Evolutionary conservation across 1,140 invertebrate genomes (phyloP).

Genomic region (Anoplophora glabripennis): DNA sequence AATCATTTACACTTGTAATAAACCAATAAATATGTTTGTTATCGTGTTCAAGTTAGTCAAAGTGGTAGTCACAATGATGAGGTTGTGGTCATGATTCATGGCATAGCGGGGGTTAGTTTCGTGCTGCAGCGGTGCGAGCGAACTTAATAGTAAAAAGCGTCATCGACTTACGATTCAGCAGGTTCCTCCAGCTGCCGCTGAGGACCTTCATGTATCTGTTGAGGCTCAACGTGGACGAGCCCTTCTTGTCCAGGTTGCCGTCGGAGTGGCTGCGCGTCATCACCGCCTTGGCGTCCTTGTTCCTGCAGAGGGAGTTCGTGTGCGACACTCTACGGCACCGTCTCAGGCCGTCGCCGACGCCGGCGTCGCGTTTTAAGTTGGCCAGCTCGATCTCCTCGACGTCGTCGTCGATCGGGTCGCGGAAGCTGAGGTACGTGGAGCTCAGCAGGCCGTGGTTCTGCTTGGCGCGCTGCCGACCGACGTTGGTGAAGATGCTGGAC

Average conservation of each 20-base stretch:
- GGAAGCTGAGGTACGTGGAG: slow-evolving; percentile 48
- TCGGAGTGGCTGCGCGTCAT: slow-evolving; percentile 45
- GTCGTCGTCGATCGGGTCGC: slow-evolving; percentile 44
- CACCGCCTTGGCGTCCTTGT: slow-evolving; percentile 25
- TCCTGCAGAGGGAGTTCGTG: slow-evolving; percentile 40
- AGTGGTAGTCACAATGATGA: no score
- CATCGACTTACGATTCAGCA: slow-evolving; percentile 60
- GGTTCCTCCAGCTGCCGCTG: slow-evolving; percentile 63
- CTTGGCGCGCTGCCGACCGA: slow-evolving; percentile 14
- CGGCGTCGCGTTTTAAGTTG: slow-evolving; percentile 11
- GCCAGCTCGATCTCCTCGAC: slow-evolving; percentile 20
- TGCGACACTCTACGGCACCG: slow-evolving; percentile 34
- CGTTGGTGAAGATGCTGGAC: slow-evolving; percentile 9
- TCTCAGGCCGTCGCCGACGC: slow-evolving; percentile 24
- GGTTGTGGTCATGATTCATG: no score
- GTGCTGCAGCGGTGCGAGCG: no score
- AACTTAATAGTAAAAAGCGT: background rate
- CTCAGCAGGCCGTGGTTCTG: slow-evolving; percentile 37
- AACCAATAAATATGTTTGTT: no score
- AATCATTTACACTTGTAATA: no score
- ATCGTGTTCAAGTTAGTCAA: no score
- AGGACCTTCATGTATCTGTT: slow-evolving; percentile 60
- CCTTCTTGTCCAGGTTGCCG: slow-evolving; percentile 42
- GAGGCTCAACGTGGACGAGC: slow-evolving; percentile 51
- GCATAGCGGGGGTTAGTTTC: no score